Conservation (phyloP, 2,888 invertebrate genomes). For the Megalurothrips usitatus region DNA sequence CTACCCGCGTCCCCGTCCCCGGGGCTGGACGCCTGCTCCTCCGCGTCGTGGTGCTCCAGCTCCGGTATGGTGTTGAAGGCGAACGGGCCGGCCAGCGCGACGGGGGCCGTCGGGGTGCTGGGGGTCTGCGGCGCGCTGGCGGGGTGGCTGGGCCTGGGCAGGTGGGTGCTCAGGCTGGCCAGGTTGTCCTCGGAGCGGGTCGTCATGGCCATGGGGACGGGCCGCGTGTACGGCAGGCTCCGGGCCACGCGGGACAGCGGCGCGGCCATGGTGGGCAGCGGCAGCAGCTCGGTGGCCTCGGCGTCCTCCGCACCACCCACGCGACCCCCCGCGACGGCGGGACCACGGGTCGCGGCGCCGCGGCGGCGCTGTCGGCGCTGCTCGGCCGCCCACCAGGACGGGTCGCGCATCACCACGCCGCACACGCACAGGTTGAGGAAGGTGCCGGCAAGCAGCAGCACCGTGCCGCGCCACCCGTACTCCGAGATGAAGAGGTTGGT, state of each 20-base stretch:
- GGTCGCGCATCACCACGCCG: slow-evolving; percentile 81
- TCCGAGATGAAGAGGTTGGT: slow-evolving; percentile 71
- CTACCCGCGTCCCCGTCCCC: too few relatives aligned
- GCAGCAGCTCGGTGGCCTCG: neutral
- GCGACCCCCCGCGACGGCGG: neutral
- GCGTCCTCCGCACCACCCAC: neutral
- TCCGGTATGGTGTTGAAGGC: slow-evolving; percentile 15
- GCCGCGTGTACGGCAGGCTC: neutral
- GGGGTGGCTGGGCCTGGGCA: neutral
- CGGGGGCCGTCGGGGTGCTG: neutral
- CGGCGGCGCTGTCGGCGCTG: slow-evolving; percentile 43
- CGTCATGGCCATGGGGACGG: neutral
- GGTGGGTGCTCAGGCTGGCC: neutral
- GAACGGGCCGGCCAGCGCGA: neutral
- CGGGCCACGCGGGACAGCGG: neutral
- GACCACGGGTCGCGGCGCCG: neutral
- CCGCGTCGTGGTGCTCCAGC: neutral
- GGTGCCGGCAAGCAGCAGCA: slow-evolving; percentile 72
- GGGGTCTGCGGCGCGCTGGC: neutral
- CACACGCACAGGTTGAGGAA: slow-evolving; percentile 80
- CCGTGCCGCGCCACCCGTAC: slow-evolving; percentile 82
- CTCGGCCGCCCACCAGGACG: slow-evolving; percentile 71
- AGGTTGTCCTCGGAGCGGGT: slow-evolving; percentile 17
- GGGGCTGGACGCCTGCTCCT: too few relatives aligned
- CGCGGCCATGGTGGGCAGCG: neutral